These are phyloP conservation scores for Menidia beryllina DNA, from an alignment of 2,113 vertebrate genomes.

Conservation along the genomic window DNA sequence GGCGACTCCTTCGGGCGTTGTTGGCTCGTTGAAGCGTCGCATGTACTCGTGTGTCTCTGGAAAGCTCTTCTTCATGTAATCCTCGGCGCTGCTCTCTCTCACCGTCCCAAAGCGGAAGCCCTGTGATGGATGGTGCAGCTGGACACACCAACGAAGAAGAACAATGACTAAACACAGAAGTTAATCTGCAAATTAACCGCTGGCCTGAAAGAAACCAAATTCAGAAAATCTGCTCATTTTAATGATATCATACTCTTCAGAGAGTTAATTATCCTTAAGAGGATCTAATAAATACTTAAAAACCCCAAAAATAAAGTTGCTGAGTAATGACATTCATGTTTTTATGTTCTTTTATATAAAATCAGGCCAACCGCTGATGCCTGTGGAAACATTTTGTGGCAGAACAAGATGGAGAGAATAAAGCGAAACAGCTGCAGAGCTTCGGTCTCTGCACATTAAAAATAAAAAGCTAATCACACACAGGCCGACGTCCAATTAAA, in stretches of 20 bases:
- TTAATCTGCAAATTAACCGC: too few relatives aligned
- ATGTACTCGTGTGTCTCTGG: conserved; percentile 91
- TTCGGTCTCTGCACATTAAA: conserved; percentile 14
- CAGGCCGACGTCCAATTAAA: conserved; percentile 32
- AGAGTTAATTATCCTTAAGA: too few relatives aligned
- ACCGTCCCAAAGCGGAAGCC: conserved; percentile 92
- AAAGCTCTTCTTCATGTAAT: conserved; percentile 95
- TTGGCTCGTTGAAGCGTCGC: conserved; percentile 88
- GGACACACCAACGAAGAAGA: conserved; percentile 10
- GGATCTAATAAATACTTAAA: too few relatives aligned
- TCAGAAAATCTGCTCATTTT: too few relatives aligned
- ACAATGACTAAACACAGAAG: neutral
- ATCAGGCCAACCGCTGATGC: too few relatives aligned
- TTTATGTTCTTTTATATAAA: too few relatives aligned
- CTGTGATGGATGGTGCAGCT: conserved; percentile 91
- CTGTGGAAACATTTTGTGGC: too few relatives aligned
- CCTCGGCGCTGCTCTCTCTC: conserved; percentile 93
- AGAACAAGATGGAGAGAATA: neutral
- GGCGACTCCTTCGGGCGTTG: conserved; percentile 87
- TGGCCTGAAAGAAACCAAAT: too few relatives aligned
- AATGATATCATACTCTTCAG: too few relatives aligned
- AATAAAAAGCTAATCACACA: conserved; percentile 47
- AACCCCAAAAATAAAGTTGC: too few relatives aligned
- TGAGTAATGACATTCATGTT: too few relatives aligned
- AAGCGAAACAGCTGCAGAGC: neutral